Percentiles rank a stretch among this genome's conserved stretches.
Conservation (phyloP, 2,797 vertebrate species). For the Cuculus canorus region DNA sequence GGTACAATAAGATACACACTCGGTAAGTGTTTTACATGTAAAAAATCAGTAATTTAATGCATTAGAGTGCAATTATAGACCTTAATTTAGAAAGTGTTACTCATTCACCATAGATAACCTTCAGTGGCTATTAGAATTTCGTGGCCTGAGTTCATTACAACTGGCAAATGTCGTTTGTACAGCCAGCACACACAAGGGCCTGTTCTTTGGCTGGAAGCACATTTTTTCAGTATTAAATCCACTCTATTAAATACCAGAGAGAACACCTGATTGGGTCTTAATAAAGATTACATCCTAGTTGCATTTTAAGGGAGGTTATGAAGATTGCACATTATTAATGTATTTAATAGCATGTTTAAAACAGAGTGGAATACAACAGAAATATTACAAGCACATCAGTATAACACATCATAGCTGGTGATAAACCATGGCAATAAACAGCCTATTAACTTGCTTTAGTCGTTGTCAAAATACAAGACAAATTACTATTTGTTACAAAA, state of each 20-base stretch:
- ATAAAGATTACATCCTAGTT: neutral
- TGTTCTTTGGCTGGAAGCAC: neutral
- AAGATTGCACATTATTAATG: neutral
- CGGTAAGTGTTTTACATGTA: neutral
- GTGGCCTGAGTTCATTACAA: neutral
- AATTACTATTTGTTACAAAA: neutral
- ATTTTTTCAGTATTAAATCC: constrained; percentile 9
- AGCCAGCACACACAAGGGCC: neutral
- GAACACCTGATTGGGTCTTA: neutral
- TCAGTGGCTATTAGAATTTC: constrained; percentile 38
- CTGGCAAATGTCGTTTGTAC: neutral
- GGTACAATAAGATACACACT: neutral
- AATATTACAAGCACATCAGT: neutral
- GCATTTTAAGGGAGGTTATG: constrained; percentile 15
- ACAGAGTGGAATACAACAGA: neutral
- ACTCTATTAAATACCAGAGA: neutral
- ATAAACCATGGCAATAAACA: neutral
- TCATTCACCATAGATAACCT: neutral
- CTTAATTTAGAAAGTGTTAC: constrained; percentile 22
- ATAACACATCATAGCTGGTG: neutral
- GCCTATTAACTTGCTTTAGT: neutral
- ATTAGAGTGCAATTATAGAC: constrained; percentile 19
- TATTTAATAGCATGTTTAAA: neutral
- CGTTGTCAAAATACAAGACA: neutral
- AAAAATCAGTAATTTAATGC: constrained; percentile 26